phyloP scores from a whole-genome alignment of 2,797 vertebrate species.

The Acipenser oxyrinchus region DNA sequence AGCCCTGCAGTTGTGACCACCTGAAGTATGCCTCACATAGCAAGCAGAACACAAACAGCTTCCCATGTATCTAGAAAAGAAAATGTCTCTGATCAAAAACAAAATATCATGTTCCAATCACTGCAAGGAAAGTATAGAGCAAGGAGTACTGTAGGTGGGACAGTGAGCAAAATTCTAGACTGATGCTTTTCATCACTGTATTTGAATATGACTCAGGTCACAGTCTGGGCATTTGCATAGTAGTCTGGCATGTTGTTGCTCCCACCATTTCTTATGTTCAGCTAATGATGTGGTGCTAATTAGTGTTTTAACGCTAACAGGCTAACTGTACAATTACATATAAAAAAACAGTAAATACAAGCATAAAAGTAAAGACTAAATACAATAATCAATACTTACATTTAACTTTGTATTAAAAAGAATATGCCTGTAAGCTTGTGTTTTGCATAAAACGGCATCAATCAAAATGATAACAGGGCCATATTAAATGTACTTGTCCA shows the following conservation, averaged over 20 bases:
- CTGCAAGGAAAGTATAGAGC: conserved; percentile 10
- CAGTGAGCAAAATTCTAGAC: too few species aligned
- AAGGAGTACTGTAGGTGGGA: background rate
- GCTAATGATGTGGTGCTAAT: too few species aligned
- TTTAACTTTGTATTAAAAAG: conserved; percentile 88
- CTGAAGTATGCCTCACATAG: conserved; percentile 90
- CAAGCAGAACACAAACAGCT: conserved; percentile 86
- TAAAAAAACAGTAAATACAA: background rate
- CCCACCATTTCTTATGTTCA: too few species aligned
- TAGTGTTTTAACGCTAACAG: too few species aligned
- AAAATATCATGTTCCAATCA: too few species aligned
- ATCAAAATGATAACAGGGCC: conserved; percentile 94
- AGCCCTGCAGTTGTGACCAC: conserved; percentile 81
- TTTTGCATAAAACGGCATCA: conserved; percentile 90
- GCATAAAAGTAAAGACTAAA: background rate
- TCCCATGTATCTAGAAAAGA: conserved; percentile 83
- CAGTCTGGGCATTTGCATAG: too few species aligned
- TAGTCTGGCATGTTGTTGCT: too few species aligned
- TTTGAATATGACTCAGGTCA: too few species aligned
- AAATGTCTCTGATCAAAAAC: conserved; percentile 15
- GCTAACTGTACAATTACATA: too few species aligned
- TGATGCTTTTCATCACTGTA: too few species aligned
- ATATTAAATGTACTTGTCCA: conserved; percentile 97
- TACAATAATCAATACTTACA: conserved; percentile 60
- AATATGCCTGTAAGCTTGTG: conserved; percentile 90